Percentiles rank a stretch among this genome's conserved stretches.
phyloP scores from a whole-genome alignment of 1,140 invertebrate genomes.

The Drosophila mojavensis region DNA sequence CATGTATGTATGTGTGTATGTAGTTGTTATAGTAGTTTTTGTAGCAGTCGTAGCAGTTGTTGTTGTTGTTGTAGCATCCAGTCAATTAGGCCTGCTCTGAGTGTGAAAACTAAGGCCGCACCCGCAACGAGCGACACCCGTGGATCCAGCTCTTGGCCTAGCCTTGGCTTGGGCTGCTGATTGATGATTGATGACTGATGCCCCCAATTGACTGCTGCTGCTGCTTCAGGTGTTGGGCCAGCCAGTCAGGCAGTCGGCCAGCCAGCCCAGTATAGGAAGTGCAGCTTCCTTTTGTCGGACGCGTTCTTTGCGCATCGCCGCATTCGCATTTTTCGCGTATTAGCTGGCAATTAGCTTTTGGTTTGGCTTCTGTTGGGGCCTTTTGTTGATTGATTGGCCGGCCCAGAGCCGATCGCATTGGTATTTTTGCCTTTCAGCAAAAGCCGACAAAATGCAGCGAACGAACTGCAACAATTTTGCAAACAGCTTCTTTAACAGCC shows the following conservation, averaged over 20 bases:
- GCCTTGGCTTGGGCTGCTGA: constrained; percentile 15
- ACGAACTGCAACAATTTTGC: constrained; percentile 22
- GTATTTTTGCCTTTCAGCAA: constrained; percentile 58
- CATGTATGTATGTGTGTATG: constrained; percentile 5
- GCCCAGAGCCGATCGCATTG: constrained; percentile 48
- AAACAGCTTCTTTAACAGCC: constrained; percentile 27
- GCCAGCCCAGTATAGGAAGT: constrained; percentile 48
- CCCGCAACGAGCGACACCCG: constrained; percentile 39
- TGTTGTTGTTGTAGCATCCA: constrained; percentile 11
- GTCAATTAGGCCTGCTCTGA: constrained; percentile 57
- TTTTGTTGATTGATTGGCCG: constrained; percentile 57
- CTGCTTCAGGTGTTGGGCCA: constrained; percentile 37
- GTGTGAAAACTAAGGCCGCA: constrained; percentile 61
- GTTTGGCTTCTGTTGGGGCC: constrained; percentile 52
- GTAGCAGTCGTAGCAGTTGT: constrained; percentile 1
- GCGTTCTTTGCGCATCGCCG: constrained; percentile 33
- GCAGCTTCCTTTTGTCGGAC: constrained; percentile 59
- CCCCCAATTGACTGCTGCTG: not conserved
- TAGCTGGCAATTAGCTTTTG: constrained; percentile 65
- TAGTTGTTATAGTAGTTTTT: not conserved
- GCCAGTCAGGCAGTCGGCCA: not conserved
- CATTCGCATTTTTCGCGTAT: constrained; percentile 61
- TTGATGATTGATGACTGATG: constrained; percentile 19
- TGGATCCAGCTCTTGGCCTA: not conserved
- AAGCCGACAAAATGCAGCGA: constrained; percentile 59